These are phyloP conservation scores for Microctenopoma lineatum DNA, from an alignment of 2,797 vertebrate species.

Conservation along the genomic window DNA sequence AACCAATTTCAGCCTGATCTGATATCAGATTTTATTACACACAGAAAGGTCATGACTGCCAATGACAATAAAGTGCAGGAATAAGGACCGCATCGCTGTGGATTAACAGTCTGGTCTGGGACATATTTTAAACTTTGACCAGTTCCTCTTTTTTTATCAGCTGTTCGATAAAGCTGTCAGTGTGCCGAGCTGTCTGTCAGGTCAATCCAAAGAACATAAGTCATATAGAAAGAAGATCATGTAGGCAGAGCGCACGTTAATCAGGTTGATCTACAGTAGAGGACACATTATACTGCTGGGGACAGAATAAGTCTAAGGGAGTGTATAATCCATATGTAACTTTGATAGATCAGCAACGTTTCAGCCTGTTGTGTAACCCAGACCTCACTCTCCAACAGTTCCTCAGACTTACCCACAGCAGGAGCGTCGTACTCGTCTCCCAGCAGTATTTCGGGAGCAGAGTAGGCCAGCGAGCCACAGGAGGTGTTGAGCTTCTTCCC, in stretches of 20 bases:
- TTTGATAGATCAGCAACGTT: constrained; percentile 1
- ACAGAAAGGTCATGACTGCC: constrained; percentile 23
- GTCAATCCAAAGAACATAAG: constrained; percentile 22
- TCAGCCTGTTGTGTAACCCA: background rate
- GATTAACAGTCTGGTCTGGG: background rate
- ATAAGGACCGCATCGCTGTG: constrained; percentile 4
- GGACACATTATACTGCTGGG: constrained; percentile 19
- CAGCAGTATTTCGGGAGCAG: constrained; percentile 95
- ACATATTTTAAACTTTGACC: constrained; percentile 41
- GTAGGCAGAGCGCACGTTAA: constrained; percentile 3
- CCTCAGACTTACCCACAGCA: constrained; percentile 88
- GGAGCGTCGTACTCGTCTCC: constrained; percentile 97
- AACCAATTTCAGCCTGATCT: constrained; percentile 56
- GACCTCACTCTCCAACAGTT: background rate
- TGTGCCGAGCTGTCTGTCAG: constrained; percentile 19
- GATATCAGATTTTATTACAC: constrained; percentile 52
- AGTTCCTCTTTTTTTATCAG: constrained; percentile 32
- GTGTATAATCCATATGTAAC: constrained; percentile 3
- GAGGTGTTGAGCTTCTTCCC: constrained; percentile 94
- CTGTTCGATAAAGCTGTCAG: constrained; percentile 43
- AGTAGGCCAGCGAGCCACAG: constrained; percentile 96
- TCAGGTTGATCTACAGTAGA: constrained; percentile 2
- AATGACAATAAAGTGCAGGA: constrained; percentile 25
- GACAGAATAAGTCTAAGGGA: constrained; percentile 15
- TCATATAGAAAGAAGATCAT: constrained; percentile 3